Percentiles rank a stretch among this genome's conserved stretches.
Conservation (phyloP, 92 coral and sea anemone species). For the Parazoanthus swiftii region DNA sequence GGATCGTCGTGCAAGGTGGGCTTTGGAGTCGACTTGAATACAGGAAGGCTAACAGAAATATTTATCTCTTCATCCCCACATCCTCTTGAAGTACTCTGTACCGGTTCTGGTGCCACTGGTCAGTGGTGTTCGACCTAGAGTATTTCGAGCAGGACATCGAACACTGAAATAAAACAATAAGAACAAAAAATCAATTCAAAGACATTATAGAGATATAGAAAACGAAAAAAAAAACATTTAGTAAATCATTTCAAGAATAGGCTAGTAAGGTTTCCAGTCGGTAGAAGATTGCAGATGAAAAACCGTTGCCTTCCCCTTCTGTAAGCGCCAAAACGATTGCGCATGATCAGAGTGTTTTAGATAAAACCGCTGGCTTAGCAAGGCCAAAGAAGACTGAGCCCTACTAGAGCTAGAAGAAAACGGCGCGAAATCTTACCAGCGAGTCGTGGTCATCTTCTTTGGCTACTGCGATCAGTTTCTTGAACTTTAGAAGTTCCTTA, state of each 20-base stretch:
- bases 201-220: conserved; percentile 14
- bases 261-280: conserved; percentile 8
- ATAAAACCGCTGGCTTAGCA: conserved; percentile 12
- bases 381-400: conserved; percentile 15
- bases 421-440: conserved; percentile 24
- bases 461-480: conserved; percentile 5
- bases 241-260: conserved; percentile 14
- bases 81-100: conserved; percentile 10
- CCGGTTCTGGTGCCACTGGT: not conserved
- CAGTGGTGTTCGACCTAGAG: conserved; percentile 10
- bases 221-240: conserved; percentile 11
- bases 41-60: conserved; percentile 13
- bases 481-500: conserved; percentile 3
- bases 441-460: conserved; percentile 12
- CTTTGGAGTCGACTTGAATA: conserved; percentile 12
- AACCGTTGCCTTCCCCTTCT: conserved; percentile 12
- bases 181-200: conserved; percentile 10
- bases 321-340: conserved; percentile 16
- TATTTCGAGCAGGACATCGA: conserved; percentile 13
- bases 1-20: conserved; percentile 3
- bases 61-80: conserved; percentile 16
- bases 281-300: conserved; percentile 7
- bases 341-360: conserved; percentile 5
- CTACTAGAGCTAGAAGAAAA: not conserved
- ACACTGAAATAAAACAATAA: not conserved